A percentile compares a stretch with the other conserved stretches of the same genome.
phyloP scores from a whole-genome alignment of 2,888 invertebrate species.

The Smittia aterrima region DNA sequence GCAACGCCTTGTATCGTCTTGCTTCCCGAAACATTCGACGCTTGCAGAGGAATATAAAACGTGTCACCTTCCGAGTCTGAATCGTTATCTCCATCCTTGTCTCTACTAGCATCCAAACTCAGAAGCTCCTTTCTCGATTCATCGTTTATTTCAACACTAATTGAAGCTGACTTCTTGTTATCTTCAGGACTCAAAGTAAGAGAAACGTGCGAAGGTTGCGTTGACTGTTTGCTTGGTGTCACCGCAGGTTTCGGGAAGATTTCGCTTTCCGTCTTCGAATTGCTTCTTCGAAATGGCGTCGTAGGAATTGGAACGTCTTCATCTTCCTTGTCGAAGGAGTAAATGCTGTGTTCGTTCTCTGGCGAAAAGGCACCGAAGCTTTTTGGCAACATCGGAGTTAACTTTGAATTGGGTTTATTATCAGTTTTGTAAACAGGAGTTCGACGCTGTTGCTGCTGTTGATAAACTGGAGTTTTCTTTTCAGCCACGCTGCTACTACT shows the following conservation, averaged over 20 bases:
- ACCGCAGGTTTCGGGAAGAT: constrained; percentile 37
- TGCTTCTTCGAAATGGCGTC: constrained; percentile 60
- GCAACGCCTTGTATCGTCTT: constrained; percentile 61
- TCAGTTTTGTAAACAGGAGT: constrained; percentile 59
- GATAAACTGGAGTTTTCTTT: constrained; percentile 31
- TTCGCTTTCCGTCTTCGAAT: constrained; percentile 50
- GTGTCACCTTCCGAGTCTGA: constrained; percentile 60
- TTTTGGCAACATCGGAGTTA: constrained; percentile 45
- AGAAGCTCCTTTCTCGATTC: constrained; percentile 46
- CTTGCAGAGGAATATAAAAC: constrained; percentile 64
- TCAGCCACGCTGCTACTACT: background rate
- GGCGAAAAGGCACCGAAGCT: constrained; percentile 60
- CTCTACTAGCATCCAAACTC: constrained; percentile 42
- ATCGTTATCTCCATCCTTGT: constrained; percentile 57
- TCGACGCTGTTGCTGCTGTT: constrained; percentile 48
- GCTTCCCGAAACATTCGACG: constrained; percentile 49
- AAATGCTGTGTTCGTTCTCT: constrained; percentile 68
- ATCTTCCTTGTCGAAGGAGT: constrained; percentile 68
- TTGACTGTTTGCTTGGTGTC: constrained; percentile 42
- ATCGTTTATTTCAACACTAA: constrained; percentile 56
- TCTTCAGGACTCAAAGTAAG: constrained; percentile 53
- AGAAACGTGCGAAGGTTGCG: constrained; percentile 48
- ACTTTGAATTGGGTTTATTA: constrained; percentile 53
- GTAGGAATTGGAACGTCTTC: constrained; percentile 57
- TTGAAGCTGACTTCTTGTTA: constrained; percentile 55